These are phyloP conservation scores for Hyposmocoma kahamanoa DNA, from an alignment of 1,140 invertebrate genomes.

Conservation along the genomic window DNA sequence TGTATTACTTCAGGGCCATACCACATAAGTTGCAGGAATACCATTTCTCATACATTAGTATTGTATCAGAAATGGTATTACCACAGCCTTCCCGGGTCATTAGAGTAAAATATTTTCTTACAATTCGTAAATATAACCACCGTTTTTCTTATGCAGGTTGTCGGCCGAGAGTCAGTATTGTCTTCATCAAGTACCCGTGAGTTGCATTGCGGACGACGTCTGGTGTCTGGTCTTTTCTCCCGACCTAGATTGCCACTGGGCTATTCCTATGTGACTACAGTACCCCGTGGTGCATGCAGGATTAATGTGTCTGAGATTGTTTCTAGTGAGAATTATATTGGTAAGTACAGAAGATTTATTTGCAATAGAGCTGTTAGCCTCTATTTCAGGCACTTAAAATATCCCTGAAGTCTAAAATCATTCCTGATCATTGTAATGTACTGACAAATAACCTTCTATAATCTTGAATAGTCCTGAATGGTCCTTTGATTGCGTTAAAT, in stretches of 20 bases:
- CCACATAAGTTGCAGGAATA: too few relatives aligned
- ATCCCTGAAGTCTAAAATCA: too few relatives aligned
- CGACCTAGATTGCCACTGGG: constrained; percentile 83
- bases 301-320: constrained; percentile 92
- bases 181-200: constrained; percentile 77
- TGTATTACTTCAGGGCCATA: too few relatives aligned
- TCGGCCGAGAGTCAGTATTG: constrained; percentile 83
- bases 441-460: too few relatives aligned
- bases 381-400: too few relatives aligned
- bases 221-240: constrained; percentile 90
- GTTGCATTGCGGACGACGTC: constrained; percentile 79
- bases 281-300: constrained; percentile 90
- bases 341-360: constrained; percentile 80
- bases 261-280: constrained; percentile 89
- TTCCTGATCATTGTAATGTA: too few relatives aligned
- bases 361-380: too few relatives aligned
- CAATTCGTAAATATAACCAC: too few relatives aligned
- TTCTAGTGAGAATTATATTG: constrained; percentile 89
- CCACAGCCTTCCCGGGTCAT: too few relatives aligned
- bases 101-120: too few relatives aligned
- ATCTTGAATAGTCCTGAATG: constrained; percentile 75
- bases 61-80: too few relatives aligned
- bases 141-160: constrained; percentile 76
- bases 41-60: too few relatives aligned
- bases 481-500: constrained; percentile 56